Evolutionary conservation across 2,797 vertebrate species (phyloP).

Genomic region (Gephyroberyx darwinii): DNA sequence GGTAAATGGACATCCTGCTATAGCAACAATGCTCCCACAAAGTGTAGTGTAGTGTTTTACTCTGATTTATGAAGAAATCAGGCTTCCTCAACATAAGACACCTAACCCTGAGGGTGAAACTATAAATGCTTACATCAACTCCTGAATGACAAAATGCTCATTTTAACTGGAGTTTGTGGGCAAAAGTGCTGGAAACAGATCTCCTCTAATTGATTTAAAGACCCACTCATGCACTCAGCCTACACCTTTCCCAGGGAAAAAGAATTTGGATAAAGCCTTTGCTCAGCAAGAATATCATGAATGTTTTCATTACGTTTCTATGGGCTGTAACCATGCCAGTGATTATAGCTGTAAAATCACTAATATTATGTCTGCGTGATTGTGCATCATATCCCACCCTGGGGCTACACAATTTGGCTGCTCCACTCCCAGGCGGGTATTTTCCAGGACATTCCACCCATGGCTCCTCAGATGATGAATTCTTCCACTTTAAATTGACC

Average conservation of each 20-base stretch:
- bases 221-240: constrained; percentile 24
- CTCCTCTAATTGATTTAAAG: constrained; percentile 37
- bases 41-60: neutral
- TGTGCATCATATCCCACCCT: constrained; percentile 65
- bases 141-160: neutral
- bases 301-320: constrained; percentile 40
- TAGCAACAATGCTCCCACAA: constrained; percentile 12
- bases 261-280: constrained; percentile 22
- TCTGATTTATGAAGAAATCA: too few relatives aligned
- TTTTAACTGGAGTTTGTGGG: constrained; percentile 23
- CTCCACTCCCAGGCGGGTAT: constrained; percentile 37
- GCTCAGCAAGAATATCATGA: constrained; percentile 32
- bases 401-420: constrained; percentile 47
- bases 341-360: constrained; percentile 62
- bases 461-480: constrained; percentile 48
- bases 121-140: neutral
- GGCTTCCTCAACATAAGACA: neutral
- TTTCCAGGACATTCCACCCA: constrained; percentile 68
- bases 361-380: constrained; percentile 73
- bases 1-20: constrained; percentile 6
- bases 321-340: constrained; percentile 47
- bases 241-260: constrained; percentile 39
- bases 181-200: constrained; percentile 11
- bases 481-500: constrained; percentile 36
- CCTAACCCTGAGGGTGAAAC: neutral